Percentiles rank a stretch among this genome's conserved stretches.
These are phyloP conservation scores for Platichthys flesus DNA, from an alignment of 2,113 vertebrate genomes.

Conservation along the genomic window DNA sequence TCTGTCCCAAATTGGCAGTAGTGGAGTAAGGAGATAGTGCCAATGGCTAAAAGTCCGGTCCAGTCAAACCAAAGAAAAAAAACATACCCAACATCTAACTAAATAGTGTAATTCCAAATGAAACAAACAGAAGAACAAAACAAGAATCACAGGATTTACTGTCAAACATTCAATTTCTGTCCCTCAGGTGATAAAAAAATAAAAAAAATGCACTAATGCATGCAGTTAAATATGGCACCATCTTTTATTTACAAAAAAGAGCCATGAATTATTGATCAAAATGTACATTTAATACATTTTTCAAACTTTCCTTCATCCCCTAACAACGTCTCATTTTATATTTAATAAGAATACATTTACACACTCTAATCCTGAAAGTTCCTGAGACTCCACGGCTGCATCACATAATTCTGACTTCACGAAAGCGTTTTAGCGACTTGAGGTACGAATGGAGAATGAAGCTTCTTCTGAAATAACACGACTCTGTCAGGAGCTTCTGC, in stretches of 20 bases:
- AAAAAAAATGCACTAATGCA: conserved; percentile 67
- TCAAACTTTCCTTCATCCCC: conserved; percentile 59
- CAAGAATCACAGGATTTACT: conserved; percentile 19
- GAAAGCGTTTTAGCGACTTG: conserved; percentile 21
- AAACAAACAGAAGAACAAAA: not conserved
- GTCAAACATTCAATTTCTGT: conserved; percentile 44
- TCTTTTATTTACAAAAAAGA: conserved; percentile 78
- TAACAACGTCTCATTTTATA: conserved; percentile 72
- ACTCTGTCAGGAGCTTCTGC: conserved; percentile 34
- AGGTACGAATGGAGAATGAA: conserved; percentile 20
- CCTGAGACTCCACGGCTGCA: conserved; percentile 29
- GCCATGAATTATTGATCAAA: conserved; percentile 77
- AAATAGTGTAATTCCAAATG: not conserved
- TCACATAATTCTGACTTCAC: conserved; percentile 44
- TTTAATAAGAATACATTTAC: conserved; percentile 76
- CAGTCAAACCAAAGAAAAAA: conserved; percentile 76
- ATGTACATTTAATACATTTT: conserved; percentile 79
- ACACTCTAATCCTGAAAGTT: conserved; percentile 51
- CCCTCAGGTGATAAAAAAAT: conserved; percentile 51
- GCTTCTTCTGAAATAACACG: conserved; percentile 4
- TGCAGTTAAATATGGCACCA: conserved; percentile 73
- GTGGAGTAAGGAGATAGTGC: conserved; percentile 77
- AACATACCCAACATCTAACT: conserved; percentile 58
- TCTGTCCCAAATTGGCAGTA: conserved; percentile 79
- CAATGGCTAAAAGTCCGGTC: conserved; percentile 86